A percentile compares a stretch with the other conserved stretches of the same genome.
Conservation (phyloP, 2,888 invertebrate species). For the Orchesella flavescens region DNA sequence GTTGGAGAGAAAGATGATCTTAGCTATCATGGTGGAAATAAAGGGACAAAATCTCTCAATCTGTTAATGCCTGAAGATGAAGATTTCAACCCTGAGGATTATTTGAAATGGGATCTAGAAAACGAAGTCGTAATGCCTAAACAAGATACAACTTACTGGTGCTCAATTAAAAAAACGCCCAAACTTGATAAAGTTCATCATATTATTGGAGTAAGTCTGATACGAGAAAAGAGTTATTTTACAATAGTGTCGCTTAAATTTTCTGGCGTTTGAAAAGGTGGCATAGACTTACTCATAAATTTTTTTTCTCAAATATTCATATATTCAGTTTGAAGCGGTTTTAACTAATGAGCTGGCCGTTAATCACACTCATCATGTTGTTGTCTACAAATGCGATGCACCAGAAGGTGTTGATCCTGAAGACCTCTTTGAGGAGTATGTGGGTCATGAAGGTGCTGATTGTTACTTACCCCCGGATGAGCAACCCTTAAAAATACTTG, state of each 20-base stretch:
- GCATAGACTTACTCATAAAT: too few species aligned
- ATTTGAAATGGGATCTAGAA: not conserved
- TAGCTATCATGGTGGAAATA: conserved; percentile 72
- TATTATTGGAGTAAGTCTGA: conserved; percentile 82
- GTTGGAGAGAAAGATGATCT: conserved; percentile 61
- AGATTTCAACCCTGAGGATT: not conserved
- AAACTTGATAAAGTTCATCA: conserved; percentile 80
- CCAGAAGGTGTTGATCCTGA: conserved; percentile 29
- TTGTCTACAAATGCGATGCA: conserved; percentile 28
- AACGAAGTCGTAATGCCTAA: conserved; percentile 24
- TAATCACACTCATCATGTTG: conserved; percentile 49
- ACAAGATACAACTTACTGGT: conserved; percentile 80
- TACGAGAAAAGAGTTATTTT: too few species aligned
- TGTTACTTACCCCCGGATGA: conserved; percentile 2
- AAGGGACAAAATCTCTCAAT: conserved; percentile 22
- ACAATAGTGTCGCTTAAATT: not conserved
- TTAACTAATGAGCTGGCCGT: conserved; percentile 5
- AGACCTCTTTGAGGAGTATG: conserved; percentile 20
- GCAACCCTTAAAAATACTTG: not conserved
- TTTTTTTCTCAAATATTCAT: not conserved
- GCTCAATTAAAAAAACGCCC: conserved; percentile 90
- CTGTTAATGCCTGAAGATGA: not conserved
- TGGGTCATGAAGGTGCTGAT: not conserved
- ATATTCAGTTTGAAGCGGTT: conserved; percentile 45
- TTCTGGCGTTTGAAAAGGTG: conserved; percentile 14